Evolutionary conservation across 2,888 invertebrate species (phyloP).

Genomic region (Coleophora deauratella): DNA sequence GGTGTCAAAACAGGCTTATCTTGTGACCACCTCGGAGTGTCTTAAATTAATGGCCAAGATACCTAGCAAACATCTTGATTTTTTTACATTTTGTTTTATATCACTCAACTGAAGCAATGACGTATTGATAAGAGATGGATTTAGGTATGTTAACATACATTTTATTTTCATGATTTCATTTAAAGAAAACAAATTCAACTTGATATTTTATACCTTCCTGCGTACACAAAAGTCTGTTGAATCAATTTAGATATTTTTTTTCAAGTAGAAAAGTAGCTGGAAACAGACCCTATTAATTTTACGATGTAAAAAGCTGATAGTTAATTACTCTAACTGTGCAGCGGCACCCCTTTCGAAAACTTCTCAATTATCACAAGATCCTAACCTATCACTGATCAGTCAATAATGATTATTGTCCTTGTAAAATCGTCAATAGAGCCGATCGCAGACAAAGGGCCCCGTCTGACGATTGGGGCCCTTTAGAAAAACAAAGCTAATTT

Average conservation of each 20-base stretch:
- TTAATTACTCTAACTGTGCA: no score
- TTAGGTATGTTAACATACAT: no score
- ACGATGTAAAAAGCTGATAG: neutral
- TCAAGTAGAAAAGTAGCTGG: constrained; percentile 9
- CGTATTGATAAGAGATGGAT: no score
- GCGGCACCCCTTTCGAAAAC: constrained; percentile 42
- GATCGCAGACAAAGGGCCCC: constrained; percentile 52
- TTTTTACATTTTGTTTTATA: no score
- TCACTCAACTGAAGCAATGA: no score
- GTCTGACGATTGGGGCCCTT: constrained; percentile 36
- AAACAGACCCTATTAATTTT: neutral
- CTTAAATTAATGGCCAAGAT: constrained; percentile 57
- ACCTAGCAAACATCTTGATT: constrained; percentile 19
- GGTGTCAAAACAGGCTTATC: constrained; percentile 61
- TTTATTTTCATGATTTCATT: no score
- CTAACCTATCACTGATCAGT: constrained; percentile 33
- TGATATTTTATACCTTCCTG: no score
- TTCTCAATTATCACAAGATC: constrained; percentile 49
- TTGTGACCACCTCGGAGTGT: constrained; percentile 58
- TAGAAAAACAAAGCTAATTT: constrained; percentile 66
- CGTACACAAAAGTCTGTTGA: no score
- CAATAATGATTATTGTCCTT: constrained; percentile 69
- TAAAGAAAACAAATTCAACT: no score
- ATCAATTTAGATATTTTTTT: constrained; percentile 22
- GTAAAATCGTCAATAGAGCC: constrained; percentile 69